Evolutionary conservation across 2,113 vertebrate species (phyloP), one percentile per base, ranked within the genome.

Genomic region (Arvicanthis niloticus): DNA sequence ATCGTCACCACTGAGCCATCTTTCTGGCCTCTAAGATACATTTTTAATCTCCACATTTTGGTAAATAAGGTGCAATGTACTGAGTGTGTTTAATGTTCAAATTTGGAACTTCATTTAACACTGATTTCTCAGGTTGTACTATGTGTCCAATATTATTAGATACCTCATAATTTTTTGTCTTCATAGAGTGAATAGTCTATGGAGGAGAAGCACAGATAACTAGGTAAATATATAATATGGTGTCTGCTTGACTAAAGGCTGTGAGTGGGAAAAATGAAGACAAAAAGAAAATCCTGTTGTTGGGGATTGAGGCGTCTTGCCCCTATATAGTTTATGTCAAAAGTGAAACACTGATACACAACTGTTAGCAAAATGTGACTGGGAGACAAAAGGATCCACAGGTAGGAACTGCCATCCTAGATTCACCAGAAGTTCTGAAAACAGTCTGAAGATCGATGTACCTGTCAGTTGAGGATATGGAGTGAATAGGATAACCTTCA

Each of bases 11-110:
- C 60, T 67, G 29, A 86, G 60, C 16, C 60, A 65, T 45, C 16
- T 86, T 60, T 67, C 60, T 60, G 42, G 58, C 6, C 58, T 58
- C n/a, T 19, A 42, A 31, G n/a, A 85, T 72, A 13, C 89, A 31
- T 16, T 56, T 94, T 89, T 85, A 60, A 91, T 75, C 91, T 87
- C 17, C 51, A 70, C 60, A 60, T 67, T 89, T 82, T 42, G 58
- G 45, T 70, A 58, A 92, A 58, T 68, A 85, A 93, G 62, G 40
- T 75, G 62, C 58, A 80, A 87, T 37, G 3, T 13, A 48, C 40
- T 17, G 11, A 53, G 7, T 72, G 24, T 48, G 29, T 65, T 84
- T 80, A 85, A 84, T 13, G 5, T 93, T 96, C 91, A 73, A 73
- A 70, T 76, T 45, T 87, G 42, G 84, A 82, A 76, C n/a, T 67